Percentiles rank a stretch among this genome's conserved stretches.
Conservation (phyloP, 2,113 vertebrate genomes). For the Indicator indicator region DNA sequence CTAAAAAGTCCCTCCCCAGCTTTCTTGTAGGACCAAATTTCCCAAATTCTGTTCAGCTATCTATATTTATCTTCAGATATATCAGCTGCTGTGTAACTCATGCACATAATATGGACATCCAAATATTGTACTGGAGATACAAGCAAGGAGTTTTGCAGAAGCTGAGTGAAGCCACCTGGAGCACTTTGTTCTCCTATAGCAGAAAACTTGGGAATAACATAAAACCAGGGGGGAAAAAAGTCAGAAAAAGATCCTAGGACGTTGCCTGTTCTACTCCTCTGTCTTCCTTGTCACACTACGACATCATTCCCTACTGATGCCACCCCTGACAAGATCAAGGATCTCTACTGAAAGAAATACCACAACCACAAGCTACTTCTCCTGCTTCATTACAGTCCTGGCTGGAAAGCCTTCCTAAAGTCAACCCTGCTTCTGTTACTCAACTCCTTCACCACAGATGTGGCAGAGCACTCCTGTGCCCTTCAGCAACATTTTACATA, state of each 20-base stretch:
- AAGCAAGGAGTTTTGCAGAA: neutral
- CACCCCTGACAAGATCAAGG: neutral
- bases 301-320: neutral
- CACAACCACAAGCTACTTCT: neutral
- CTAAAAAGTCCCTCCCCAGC: too few species aligned
- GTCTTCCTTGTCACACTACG: neutral
- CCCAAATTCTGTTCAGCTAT: neutral
- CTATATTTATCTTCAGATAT: neutral
- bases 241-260: neutral
- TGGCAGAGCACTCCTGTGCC: neutral
- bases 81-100: neutral
- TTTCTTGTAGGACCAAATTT: neutral
- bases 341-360: neutral
- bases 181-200: neutral
- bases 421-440: neutral
- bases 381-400: neutral
- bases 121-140: neutral
- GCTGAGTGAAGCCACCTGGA: neutral
- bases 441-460: neutral
- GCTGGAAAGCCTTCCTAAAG: neutral
- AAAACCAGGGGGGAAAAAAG: neutral
- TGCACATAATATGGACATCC: too few species aligned
- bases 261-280: neutral
- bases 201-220: neutral
- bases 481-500: neutral